Evolutionary conservation across 2,888 invertebrate genomes (phyloP).

Genomic region (Agriopis aurantiaria): DNA sequence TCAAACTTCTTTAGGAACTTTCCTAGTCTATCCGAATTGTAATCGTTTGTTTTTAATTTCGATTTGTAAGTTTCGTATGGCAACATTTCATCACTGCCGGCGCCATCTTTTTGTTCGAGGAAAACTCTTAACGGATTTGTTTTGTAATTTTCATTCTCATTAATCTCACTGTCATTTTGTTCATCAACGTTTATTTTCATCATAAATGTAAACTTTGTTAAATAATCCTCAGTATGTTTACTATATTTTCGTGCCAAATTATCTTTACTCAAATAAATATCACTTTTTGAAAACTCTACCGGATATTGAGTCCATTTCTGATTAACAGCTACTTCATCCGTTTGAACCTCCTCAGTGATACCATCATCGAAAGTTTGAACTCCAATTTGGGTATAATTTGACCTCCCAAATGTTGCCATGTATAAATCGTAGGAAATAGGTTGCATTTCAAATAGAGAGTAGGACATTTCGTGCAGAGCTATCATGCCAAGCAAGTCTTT

Average conservation of each 20-base stretch:
- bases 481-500: conserved; percentile 76
- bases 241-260: conserved; percentile 50
- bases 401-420: conserved; percentile 77
- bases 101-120: conserved; percentile 80
- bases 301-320: conserved; percentile 81
- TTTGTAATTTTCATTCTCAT: conserved; percentile 62
- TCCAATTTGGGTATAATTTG: conserved; percentile 73
- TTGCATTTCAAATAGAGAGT: conserved; percentile 78
- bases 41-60: conserved; percentile 67
- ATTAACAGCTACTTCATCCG: conserved; percentile 64
- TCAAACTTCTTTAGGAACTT: conserved; percentile 74
- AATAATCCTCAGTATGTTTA: conserved; percentile 61
- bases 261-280: conserved; percentile 57
- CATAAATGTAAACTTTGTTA: conserved; percentile 65
- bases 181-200: conserved; percentile 48
- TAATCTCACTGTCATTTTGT: conserved; percentile 45
- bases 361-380: conserved; percentile 81
- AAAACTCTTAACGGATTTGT: conserved; percentile 69
- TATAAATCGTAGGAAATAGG: conserved; percentile 81
- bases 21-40: conserved; percentile 58
- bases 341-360: conserved; percentile 72
- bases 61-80: conserved; percentile 67
- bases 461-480: conserved; percentile 78
- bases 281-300: conserved; percentile 70
- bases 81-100: conserved; percentile 67